A percentile compares a stretch with the other conserved stretches of the same genome.
These are phyloP conservation scores for Pungitius pungitius DNA, from an alignment of 2,113 vertebrate species.

Conservation along the genomic window DNA sequence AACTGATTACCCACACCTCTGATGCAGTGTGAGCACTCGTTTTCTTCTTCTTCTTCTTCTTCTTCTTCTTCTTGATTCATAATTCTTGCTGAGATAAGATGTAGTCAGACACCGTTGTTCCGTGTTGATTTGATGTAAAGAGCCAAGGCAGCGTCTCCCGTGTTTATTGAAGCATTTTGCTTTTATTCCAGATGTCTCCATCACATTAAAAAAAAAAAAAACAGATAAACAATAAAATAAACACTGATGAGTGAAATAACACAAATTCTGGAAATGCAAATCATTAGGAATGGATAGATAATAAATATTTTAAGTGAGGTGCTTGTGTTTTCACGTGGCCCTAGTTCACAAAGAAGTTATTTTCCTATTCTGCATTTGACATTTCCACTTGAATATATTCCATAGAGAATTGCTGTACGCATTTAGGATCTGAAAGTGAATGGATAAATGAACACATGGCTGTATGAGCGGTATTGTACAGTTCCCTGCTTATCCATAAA, in stretches of 20 bases:
- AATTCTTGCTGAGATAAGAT: slow-evolving; percentile 63
- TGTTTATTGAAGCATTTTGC: slow-evolving; percentile 63
- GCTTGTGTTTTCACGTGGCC: neutral
- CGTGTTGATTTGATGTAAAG: slow-evolving; percentile 70
- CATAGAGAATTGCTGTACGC: neutral
- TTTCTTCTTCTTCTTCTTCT: neutral
- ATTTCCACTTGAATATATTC: slow-evolving; percentile 18
- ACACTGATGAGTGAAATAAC: slow-evolving; percentile 36
- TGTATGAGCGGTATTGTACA: neutral
- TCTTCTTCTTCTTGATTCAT: neutral
- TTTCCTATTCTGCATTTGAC: slow-evolving; percentile 5
- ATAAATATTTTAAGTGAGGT: slow-evolving; percentile 28
- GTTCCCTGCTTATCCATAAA: neutral
- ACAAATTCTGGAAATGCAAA: slow-evolving; percentile 4
- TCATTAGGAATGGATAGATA: neutral
- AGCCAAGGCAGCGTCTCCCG: slow-evolving; percentile 53
- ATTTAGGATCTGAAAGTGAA: neutral
- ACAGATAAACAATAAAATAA: slow-evolving; percentile 44
- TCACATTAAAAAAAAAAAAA: neutral
- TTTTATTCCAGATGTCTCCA: slow-evolving; percentile 59
- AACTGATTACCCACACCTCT: slow-evolving; percentile 43
- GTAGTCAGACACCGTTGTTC: slow-evolving; percentile 63
- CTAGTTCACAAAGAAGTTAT: slow-evolving; percentile 11
- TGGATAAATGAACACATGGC: slow-evolving; percentile 3
- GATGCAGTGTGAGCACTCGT: slow-evolving; percentile 44